A percentile compares a stretch with the other conserved stretches of the same genome.
Conservation (phyloP, 2,113 vertebrate species). For the Anolis carolinensis region DNA sequence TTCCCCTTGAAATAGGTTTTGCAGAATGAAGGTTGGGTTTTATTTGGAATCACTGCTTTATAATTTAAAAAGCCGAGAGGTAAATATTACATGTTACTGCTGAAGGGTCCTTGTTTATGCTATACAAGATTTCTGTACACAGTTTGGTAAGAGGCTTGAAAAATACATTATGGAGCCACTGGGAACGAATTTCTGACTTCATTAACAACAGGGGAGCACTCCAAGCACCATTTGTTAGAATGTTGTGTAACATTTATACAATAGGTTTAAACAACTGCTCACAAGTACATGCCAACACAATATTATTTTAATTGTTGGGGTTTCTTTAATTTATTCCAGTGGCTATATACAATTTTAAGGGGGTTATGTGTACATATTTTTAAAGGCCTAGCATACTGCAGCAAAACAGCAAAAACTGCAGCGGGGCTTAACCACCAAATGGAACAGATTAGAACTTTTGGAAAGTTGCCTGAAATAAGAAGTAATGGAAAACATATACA, state of each 20-base stretch:
- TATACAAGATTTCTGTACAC: conserved; percentile 49
- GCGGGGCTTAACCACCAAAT: background rate
- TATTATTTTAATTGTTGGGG: conserved; percentile 47
- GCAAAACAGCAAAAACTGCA: conserved; percentile 4
- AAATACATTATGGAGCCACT: conserved; percentile 48
- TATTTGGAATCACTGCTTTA: conserved; percentile 55
- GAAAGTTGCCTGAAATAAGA: background rate
- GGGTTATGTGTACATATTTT: background rate
- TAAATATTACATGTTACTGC: conserved; percentile 50
- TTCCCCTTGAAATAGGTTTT: conserved; percentile 40
- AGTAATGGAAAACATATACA: background rate
- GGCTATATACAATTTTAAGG: conserved; percentile 6
- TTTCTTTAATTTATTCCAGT: conserved; percentile 31
- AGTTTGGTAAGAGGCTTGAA: conserved; percentile 47
- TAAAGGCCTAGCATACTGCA: background rate
- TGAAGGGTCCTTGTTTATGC: conserved; percentile 51
- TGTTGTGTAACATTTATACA: conserved; percentile 33
- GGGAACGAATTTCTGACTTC: conserved; percentile 51
- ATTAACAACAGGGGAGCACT: conserved; percentile 50
- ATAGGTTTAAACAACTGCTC: conserved; percentile 41
- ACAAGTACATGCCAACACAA: conserved; percentile 35
- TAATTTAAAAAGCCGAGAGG: conserved; percentile 54
- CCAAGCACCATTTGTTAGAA: conserved; percentile 36
- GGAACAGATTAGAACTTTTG: conserved; percentile 5
- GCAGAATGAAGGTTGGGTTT: conserved; percentile 42